Conservation (phyloP, 2,113 vertebrate species). For the Cromileptes altivelis region DNA sequence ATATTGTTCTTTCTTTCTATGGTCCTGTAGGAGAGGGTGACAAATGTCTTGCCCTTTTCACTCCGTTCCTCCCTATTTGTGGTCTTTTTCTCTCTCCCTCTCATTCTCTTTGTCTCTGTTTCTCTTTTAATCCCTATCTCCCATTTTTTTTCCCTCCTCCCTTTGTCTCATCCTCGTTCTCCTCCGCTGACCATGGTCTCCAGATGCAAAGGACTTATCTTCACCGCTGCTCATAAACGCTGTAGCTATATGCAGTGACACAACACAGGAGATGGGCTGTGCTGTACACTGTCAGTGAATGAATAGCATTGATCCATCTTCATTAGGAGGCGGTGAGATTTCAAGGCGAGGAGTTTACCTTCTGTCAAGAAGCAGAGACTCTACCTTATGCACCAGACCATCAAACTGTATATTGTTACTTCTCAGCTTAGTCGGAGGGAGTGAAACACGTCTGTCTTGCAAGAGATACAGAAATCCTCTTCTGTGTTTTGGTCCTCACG, state of each 20-base stretch:
- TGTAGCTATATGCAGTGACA: constrained; percentile 70
- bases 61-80: constrained; percentile 72
- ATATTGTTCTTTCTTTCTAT: constrained; percentile 81
- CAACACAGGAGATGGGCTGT: constrained; percentile 79
- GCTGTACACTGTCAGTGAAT: constrained; percentile 82
- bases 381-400: constrained; percentile 59
- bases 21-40: constrained; percentile 79
- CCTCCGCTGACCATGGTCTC: constrained; percentile 62
- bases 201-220: constrained; percentile 57
- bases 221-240: constrained; percentile 37
- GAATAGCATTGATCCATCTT: constrained; percentile 90
- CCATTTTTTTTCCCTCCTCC: not conserved
- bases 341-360: constrained; percentile 58
- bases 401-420: constrained; percentile 69
- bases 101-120: constrained; percentile 50
- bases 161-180: constrained; percentile 60
- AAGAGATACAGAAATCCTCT: constrained; percentile 16
- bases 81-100: constrained; percentile 52
- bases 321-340: constrained; percentile 81
- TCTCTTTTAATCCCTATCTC: constrained; percentile 46
- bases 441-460: constrained; percentile 1
- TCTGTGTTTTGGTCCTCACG: not conserved
- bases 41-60: constrained; percentile 86
- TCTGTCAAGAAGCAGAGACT: constrained; percentile 48
- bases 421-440: constrained; percentile 22